Conservation (phyloP, 2,797 vertebrate genomes). For the Sandelia bainsii region DNA sequence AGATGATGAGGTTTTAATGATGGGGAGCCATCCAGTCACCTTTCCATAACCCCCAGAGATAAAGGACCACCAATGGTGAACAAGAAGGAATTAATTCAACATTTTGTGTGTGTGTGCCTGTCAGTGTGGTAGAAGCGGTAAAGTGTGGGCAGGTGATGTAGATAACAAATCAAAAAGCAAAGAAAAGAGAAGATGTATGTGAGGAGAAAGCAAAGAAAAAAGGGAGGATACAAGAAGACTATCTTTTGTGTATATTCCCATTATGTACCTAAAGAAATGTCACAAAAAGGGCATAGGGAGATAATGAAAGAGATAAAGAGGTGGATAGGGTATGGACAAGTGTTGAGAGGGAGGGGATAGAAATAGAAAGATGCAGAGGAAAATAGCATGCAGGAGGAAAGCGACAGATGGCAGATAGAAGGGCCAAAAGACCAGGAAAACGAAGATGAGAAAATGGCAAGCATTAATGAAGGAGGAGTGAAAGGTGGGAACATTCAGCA, state of each 20-base stretch:
- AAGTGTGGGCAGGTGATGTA: slow-evolving; percentile 30
- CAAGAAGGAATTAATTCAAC: slow-evolving; percentile 71
- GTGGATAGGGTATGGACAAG: neutral
- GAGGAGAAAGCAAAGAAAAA: slow-evolving; percentile 20
- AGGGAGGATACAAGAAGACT: slow-evolving; percentile 18
- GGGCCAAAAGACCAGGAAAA: slow-evolving; percentile 40
- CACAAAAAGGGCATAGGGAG: slow-evolving; percentile 20
- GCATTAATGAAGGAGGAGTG: slow-evolving; percentile 54
- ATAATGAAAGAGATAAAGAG: slow-evolving; percentile 30
- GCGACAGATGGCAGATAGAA: slow-evolving; percentile 45
- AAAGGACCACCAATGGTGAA: slow-evolving; percentile 62
- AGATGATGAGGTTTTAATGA: slow-evolving; percentile 83
- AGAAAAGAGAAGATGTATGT: slow-evolving; percentile 8
- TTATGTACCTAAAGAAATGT: slow-evolving; percentile 41
- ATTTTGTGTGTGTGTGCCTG: slow-evolving; percentile 23
- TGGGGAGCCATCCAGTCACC: slow-evolving; percentile 70
- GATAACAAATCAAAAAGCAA: slow-evolving; percentile 46
- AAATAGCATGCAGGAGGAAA: slow-evolving; percentile 25
- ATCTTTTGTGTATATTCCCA: slow-evolving; percentile 27
- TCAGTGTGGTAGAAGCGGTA: slow-evolving; percentile 14
- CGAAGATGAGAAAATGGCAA: slow-evolving; percentile 36
- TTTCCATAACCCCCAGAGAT: slow-evolving; percentile 67
- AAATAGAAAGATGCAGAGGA: slow-evolving; percentile 26
- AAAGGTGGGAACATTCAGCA: slow-evolving; percentile 29
- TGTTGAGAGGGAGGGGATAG: neutral